Conservation (phyloP, 2,888 invertebrate genomes). For the Meiosimyza platycephala region DNA sequence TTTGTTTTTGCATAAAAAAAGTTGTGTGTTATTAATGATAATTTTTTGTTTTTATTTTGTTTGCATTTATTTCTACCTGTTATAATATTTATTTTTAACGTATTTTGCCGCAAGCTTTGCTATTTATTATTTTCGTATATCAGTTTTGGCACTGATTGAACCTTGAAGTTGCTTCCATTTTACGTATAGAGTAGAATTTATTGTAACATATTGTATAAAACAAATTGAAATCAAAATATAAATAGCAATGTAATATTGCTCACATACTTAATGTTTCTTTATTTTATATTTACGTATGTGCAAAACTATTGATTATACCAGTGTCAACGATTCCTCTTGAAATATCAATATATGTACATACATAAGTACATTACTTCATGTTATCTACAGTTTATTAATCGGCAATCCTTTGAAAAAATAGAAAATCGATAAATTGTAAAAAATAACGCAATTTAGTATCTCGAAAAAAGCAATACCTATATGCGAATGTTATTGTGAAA, state of each 20-base stretch:
- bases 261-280: too few species aligned
- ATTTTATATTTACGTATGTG: too few species aligned
- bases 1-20: neutral
- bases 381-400: too few species aligned
- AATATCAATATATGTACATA: too few species aligned
- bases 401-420: too few species aligned
- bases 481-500: too few species aligned
- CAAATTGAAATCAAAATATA: constrained; percentile 12
- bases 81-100: constrained; percentile 22
- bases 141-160: constrained; percentile 10
- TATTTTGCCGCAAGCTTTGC: constrained; percentile 24
- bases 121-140: constrained; percentile 10
- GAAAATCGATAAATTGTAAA: too few species aligned
- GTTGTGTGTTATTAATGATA: neutral
- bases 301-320: neutral
- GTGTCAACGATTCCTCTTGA: too few species aligned
- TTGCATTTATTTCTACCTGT: constrained; percentile 3
- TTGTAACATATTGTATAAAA: neutral
- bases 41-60: neutral
- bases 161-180: constrained; percentile 19
- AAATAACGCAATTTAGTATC: too few species aligned
- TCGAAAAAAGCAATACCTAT: too few species aligned
- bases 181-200: neutral
- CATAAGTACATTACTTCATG: too few species aligned
- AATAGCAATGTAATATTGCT: neutral